Evolutionary conservation across 1,140 invertebrate genomes (phyloP).

Genomic region (Anoplolepis gracilipes): DNA sequence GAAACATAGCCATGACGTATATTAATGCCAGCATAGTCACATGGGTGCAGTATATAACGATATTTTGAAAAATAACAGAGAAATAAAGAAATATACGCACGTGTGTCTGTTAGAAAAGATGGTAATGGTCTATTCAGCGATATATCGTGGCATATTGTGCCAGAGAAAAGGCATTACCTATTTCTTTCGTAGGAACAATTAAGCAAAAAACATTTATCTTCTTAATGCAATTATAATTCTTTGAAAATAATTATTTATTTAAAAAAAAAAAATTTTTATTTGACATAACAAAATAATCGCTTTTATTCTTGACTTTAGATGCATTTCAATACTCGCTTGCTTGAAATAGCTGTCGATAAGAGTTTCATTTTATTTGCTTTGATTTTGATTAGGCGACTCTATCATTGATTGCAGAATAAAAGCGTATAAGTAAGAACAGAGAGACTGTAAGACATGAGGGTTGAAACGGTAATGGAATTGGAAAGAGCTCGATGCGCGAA

Average conservation of each 20-base stretch:
- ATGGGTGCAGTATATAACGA: neutral
- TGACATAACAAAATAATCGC: neutral
- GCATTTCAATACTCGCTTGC: neutral
- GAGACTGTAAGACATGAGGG: neutral
- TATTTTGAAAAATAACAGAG: no score
- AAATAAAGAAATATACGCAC: no score
- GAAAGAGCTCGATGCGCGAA: neutral
- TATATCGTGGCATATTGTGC: neutral
- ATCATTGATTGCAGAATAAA: neutral
- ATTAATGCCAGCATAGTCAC: neutral
- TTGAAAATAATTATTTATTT: neutral
- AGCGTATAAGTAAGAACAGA: neutral
- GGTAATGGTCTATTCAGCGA: neutral
- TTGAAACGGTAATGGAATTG: neutral
- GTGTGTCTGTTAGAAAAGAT: neutral
- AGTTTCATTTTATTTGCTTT: neutral
- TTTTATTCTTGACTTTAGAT: neutral
- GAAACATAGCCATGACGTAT: neutral
- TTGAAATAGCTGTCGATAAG: neutral
- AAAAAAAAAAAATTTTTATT: neutral
- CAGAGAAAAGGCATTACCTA: neutral
- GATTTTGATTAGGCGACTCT: neutral
- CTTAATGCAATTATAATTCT: no score
- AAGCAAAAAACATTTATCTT: no score
- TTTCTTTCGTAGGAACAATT: no score